Base-by-base conservation (phyloP, 2,113 vertebrate genomes). In the Sceloporus tristichus region DNA sequence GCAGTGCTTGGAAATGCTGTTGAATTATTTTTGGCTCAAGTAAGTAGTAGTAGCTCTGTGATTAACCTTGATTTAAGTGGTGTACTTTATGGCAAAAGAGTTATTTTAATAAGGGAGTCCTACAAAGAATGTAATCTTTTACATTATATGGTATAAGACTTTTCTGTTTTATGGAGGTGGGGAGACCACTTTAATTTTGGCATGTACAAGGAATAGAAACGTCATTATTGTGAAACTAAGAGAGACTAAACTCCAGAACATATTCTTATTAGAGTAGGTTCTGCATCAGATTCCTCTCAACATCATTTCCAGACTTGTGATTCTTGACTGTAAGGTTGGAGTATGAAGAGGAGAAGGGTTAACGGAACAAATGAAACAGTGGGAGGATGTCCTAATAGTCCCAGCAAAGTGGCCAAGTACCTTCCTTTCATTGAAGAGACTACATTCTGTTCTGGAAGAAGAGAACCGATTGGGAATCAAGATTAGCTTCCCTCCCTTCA, bases 11-110 rank as follows among this genome's bases (percentile, higher is more conserved):
- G 94, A 95, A 96, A 95, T 95, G 88, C 77, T 91, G 89, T 92
- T 94, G 85, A 93, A 95, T 96, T 97, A 91, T 94, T 97, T 97
- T 95, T 96, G 96, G 96, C 95, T 88, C 70, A 68, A 40, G 23
- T 59, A 62, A 27, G 53, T 88, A 68, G 62, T 78, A 84, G 87
- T 84, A 84, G 87, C 81, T 84, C 34, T 88, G 74, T 78, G 62
- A 78, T 88, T 88, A 84, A 70, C 74, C 40, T 56, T 84, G 73
- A 21, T 82, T 78, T 56, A 84, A 68, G 40, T 76, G 59, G 83
- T 59, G 84, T 81, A 70, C 66, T 74, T 77, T 29, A 82, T 88
- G 89, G 94, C 90, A 65, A 89, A 92, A 88, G 73, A 84, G 85
- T 91, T 94, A 85, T 91, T 93, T 95, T 87, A 93, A 88, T 65